Evolutionary conservation across 2,888 invertebrate genomes (phyloP).

Genomic region (Lasioglossum vierecki): DNA sequence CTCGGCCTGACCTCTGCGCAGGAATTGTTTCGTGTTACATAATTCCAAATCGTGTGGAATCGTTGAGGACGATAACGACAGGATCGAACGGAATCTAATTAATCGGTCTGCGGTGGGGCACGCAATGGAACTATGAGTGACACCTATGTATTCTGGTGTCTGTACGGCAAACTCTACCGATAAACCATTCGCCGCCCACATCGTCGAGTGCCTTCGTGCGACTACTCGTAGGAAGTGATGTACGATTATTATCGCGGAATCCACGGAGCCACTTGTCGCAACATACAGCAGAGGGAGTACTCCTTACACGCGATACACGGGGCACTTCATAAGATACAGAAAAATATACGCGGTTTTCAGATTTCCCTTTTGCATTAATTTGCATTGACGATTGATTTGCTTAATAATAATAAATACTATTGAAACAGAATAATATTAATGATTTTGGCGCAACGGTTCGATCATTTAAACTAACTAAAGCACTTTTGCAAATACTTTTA

Average conservation of each 20-base stretch:
- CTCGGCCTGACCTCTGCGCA: neutral
- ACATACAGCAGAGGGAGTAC: neutral
- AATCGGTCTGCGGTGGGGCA: slow-evolving; percentile 9
- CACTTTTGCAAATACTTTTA: no score
- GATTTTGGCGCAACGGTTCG: no score
- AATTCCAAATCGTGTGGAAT: neutral
- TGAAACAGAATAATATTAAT: neutral
- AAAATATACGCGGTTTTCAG: neutral
- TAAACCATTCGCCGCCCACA: slow-evolving; percentile 38
- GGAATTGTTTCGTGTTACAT: neutral
- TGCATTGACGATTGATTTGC: neutral
- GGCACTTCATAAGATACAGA: neutral
- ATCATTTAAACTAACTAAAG: no score
- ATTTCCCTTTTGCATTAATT: neutral
- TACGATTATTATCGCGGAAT: neutral
- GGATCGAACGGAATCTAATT: slow-evolving; percentile 12
- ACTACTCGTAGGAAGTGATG: neutral
- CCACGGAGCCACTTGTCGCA: neutral
- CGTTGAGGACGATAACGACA: neutral
- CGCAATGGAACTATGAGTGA: slow-evolving; percentile 47
- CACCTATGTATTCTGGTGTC: slow-evolving; percentile 39
- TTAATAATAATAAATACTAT: neutral
- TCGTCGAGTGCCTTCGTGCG: neutral
- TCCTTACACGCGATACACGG: neutral
- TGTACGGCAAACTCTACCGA: slow-evolving; percentile 50